Evolutionary conservation across 2,888 invertebrate genomes (phyloP), one percentile per base, ranked within the genome.

Genomic region (Gryllus longicercus): DNA sequence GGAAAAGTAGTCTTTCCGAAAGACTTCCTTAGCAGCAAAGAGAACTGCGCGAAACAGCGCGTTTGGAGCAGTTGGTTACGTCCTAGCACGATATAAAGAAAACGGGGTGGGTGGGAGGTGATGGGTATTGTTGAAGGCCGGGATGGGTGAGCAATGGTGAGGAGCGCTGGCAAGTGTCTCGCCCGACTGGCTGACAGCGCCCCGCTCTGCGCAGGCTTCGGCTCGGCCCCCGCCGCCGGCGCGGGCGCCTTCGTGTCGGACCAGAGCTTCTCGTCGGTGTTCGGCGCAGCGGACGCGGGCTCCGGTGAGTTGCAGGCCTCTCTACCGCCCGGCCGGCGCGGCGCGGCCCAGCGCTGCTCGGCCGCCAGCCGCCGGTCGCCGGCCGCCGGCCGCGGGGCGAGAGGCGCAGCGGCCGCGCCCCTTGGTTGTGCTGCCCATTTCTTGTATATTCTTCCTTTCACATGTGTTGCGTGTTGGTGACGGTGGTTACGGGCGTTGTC

Each of bases 251-350:
- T 87, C 84, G 86, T 95, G 86, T 92, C 94, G 86, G 96, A 96
- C 87, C 94, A 93, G 88, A 94, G 93, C 90, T 96, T 96, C 90
- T 93, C 93, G 86, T 93, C 95, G 85, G 95, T 95, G 85, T 96
- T 96, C 89, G 95, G 95, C 88, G 92, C 91, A 88, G 88, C 91
- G 85, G 93, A 93, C 87, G 88, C 91, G 84, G 87, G 90, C 88
- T 80, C 84, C 79, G 85, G 85, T 86, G 83, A 84, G 83, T 83
- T 78, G 63, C 63, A n/a, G 63, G 16, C 16, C 16, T 14, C 63
- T 14, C 4, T n/a, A 2, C 63, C 16, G 63, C 63, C 63, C n/a
- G 14, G 63, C 63, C 25, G 25, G 38, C 63, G 63, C 16, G 16
- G 63, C 63, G 63, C 63, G 63, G 63, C 63, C 1, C 63, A 1